phyloP scores from a whole-genome alignment of 2,113 vertebrate species.

The Meles meles region DNA sequence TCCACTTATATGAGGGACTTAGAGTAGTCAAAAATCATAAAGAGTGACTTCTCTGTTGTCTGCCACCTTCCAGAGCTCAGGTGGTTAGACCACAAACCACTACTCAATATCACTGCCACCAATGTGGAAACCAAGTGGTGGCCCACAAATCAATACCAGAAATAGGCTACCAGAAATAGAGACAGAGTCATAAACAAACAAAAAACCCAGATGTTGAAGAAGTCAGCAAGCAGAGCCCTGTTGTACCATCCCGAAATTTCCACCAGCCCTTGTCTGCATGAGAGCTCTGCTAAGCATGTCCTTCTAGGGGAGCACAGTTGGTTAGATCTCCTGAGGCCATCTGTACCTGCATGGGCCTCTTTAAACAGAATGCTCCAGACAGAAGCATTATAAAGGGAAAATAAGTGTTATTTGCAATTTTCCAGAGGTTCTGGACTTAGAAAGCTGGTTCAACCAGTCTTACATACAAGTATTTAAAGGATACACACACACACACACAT shows the following conservation, averaged over 20 bases:
- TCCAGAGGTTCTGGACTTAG: neutral
- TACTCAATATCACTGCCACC: neutral
- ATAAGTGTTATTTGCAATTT: neutral
- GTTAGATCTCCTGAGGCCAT: neutral
- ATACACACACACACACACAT: neutral
- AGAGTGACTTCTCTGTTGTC: neutral
- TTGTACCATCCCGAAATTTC: neutral
- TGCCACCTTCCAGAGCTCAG: neutral
- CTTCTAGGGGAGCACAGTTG: neutral
- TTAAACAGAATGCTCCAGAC: neutral
- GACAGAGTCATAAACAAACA: neutral
- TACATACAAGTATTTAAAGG: neutral
- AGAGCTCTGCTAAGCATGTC: neutral
- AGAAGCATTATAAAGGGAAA: neutral
- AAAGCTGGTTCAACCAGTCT: neutral
- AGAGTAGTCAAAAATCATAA: neutral
- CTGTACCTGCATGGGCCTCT: neutral
- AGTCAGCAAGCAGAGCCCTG: neutral
- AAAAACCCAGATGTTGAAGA: neutral
- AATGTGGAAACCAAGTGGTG: fast-evolving
- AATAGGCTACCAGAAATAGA: neutral
- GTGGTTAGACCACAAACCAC: neutral
- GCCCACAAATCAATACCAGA: neutral
- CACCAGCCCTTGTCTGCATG: fast-evolving
- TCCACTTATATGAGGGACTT: neutral